Percentiles rank a stretch among this genome's conserved stretches.
These are phyloP conservation scores for Pelodiscus sinensis DNA, from an alignment of 2,113 vertebrate genomes.

Conservation along the genomic window DNA sequence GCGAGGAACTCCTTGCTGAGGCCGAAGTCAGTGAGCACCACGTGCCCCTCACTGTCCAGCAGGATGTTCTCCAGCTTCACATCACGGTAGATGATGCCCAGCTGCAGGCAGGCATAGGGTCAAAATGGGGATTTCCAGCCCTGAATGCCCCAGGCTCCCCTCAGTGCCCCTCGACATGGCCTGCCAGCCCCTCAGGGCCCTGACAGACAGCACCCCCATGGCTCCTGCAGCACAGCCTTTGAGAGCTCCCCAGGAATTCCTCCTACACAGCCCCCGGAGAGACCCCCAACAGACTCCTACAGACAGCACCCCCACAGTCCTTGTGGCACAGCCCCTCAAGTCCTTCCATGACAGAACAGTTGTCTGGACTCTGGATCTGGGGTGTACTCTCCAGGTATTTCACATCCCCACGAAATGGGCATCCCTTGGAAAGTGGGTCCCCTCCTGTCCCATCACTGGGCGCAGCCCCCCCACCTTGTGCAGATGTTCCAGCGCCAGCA, in stretches of 20 bases:
- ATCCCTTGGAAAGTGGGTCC: neutral
- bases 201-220: no score
- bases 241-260: no score
- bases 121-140: neutral
- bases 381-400: neutral
- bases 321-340: neutral
- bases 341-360: neutral
- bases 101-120: constrained; percentile 68
- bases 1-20: constrained; percentile 94
- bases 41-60: constrained; percentile 89
- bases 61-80: constrained; percentile 94
- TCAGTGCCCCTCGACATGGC: neutral
- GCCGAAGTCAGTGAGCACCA: constrained; percentile 93
- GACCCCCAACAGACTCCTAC: neutral
- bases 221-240: neutral
- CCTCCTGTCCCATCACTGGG: neutral
- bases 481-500: constrained; percentile 90
- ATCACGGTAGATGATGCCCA: constrained; percentile 91
- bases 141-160: neutral
- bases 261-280: neutral
- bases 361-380: neutral
- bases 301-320: neutral
- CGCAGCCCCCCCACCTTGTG: constrained; percentile 84
- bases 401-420: neutral
- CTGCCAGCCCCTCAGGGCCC: no score